phyloP scores from a whole-genome alignment of 2,797 vertebrate genomes.

The Hephaestus fuliginosus region DNA sequence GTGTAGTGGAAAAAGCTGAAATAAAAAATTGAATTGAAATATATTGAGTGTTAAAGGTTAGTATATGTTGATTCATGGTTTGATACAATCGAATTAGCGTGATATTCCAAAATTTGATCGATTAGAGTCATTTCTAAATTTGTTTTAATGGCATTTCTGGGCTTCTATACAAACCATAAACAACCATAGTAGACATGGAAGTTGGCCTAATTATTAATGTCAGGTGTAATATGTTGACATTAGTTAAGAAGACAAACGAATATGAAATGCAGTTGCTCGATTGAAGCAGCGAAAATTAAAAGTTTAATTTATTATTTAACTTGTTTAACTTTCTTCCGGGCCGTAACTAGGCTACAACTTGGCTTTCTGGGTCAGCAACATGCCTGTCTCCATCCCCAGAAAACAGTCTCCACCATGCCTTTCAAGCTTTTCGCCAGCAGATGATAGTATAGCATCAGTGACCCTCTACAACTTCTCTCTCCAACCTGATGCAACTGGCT shows the following conservation, averaged over 20 bases:
- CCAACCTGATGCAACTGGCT: constrained; percentile 60
- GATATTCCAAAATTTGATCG: neutral
- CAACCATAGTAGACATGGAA: neutral
- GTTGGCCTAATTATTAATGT: neutral
- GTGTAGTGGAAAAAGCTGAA: neutral
- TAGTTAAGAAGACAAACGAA: neutral
- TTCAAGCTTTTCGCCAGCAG: constrained; percentile 36
- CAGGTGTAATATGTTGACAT: neutral
- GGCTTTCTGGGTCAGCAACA: constrained; percentile 5
- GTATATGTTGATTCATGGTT: neutral
- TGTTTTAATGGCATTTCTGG: neutral
- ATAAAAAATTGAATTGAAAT: constrained; percentile 12
- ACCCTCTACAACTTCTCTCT: neutral
- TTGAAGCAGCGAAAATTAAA: neutral
- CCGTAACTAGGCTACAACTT: neutral
- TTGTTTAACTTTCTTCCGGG: neutral
- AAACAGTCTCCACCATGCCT: neutral
- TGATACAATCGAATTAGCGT: neutral
- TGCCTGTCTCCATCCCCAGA: neutral
- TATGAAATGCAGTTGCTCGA: neutral
- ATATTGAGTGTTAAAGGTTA: neutral
- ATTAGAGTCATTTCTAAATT: neutral
- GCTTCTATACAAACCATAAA: neutral
- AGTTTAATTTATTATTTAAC: too few relatives aligned
- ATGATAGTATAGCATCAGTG: constrained; percentile 2